Conservation (phyloP, 2,888 invertebrate genomes). For the Sycophila texana region DNA sequence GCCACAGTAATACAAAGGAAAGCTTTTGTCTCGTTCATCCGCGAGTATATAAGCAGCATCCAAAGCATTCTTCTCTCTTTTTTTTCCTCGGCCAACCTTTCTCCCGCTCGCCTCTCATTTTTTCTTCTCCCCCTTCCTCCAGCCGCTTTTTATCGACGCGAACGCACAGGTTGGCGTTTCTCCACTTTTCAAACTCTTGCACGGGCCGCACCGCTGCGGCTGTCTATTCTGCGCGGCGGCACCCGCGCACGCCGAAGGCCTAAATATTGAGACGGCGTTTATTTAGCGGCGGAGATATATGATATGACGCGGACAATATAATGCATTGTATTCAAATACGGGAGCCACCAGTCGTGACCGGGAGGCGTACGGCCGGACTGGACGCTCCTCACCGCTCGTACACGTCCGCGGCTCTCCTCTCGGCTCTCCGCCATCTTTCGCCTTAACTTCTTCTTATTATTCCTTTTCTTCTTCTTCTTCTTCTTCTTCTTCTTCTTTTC, state of each 20-base stretch:
- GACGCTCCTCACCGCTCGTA: conserved; percentile 6
- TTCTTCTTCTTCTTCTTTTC: conserved; percentile 32
- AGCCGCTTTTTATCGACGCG: conserved; percentile 62
- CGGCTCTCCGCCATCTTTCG: conserved; percentile 11
- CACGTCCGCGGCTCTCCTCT: background rate
- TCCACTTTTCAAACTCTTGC: conserved; percentile 52
- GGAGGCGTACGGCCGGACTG: conserved; percentile 61
- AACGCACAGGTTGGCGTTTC: conserved; percentile 61
- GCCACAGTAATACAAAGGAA: conserved; percentile 48
- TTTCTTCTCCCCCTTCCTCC: conserved; percentile 45
- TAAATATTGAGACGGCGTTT: conserved; percentile 76
- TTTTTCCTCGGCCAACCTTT: background rate
- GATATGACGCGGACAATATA: conserved; percentile 76
- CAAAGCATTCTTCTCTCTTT: too few species aligned
- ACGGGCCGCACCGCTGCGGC: conserved; percentile 14
- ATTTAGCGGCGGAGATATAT: conserved; percentile 75
- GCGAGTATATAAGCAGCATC: too few species aligned
- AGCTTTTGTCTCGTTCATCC: conserved; percentile 35
- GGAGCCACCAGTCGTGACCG: conserved; percentile 75
- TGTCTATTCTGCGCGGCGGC: conserved; percentile 54
- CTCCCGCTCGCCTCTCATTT: conserved; percentile 35
- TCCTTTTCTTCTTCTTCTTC: background rate
- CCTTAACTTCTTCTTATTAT: conserved; percentile 6
- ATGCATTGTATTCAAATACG: conserved; percentile 76
- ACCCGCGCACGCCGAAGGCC: conserved; percentile 64